Base-by-base conservation (phyloP, 1,140 invertebrate genomes). In the Halyomorpha halys region DNA sequence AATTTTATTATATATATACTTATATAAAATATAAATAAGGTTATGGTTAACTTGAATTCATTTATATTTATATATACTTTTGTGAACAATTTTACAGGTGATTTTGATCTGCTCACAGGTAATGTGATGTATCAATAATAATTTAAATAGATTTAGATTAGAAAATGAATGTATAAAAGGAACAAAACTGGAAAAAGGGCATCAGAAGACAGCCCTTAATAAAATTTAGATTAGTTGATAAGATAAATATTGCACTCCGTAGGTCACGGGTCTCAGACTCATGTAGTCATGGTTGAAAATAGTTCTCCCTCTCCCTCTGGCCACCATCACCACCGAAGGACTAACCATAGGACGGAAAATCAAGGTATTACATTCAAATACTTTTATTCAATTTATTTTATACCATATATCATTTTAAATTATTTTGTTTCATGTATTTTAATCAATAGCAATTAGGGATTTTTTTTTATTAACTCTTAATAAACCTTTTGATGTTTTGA, bases 301-400 rank as follows among this genome's bases (percentile, higher is more conserved):
- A 65, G 56, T 61, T 65, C 64, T 39, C 64, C 63, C n/a, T 51
- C 66, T 39, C 66, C 66, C 18, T 67, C 66, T 44, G 45, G 62
- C 19, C 66, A 67, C 45, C 66, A 67, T 59, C 70, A 72, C 45
- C 70, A 72, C 59, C 71, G 76, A 68, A 59, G 67, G 18, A 63
- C 62, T 62, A 70, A 68, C 59, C 68, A 69, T 56, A 60, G 69
- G 19, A 69, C 66, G 16, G 66, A 67, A n/a, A 67, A 54, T 47
- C 66, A 63, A 67, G 66, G 66, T 64, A 65, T n/a, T 6, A 19
- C 0, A n/a, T 18, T 23, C 1, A 39, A 39, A 39, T 39, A 39
- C 13, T 39, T 39, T 11, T 39, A 39, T 39, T 11, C 6, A 39
- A 39, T 39, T 39, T 13, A 39, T 39, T 39, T 39, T 8, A 39